Evolutionary conservation across 2,888 invertebrate species (phyloP), one percentile per base, ranked within the genome.

Genomic region (Lycophotia porphyrea): DNA sequence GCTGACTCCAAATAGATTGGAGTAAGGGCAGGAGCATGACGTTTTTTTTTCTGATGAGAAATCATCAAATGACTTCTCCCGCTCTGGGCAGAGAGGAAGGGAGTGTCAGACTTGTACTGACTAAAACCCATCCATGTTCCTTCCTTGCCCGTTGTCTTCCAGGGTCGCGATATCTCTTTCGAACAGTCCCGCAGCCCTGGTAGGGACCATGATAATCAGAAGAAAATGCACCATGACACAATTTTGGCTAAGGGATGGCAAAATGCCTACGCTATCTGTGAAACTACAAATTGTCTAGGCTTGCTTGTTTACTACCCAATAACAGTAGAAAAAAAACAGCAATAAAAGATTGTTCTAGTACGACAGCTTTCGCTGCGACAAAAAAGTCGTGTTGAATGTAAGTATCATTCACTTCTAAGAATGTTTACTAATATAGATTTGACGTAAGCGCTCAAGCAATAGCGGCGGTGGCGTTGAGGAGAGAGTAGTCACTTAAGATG

Each of bases 401-500:
- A 47, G 73, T 80, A 74, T 80, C 71, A 74, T 74, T 71, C 18
- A n/a, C 2, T 88, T 87, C 87, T 84, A 13, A 74, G 86, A 87
- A 87, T 58, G 81, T 82, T 64, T 78, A 81, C 82, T 78, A 78
- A 82, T 84, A 87, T 86, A 87, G 84, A 71, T 79, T 84, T 87
- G 88, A 88, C 87, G 88, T 86, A 86, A 89, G 83, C 76, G 73
- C 34, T 39, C 71, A 42, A 72, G 82, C 76, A 73, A 81, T 80
- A 76, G 82, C 80, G 67, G 69, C 74, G 34, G 36, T 63, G 80
- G 70, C 71, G 71, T 74, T 64, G 73, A 85, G 86, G 93, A 92
- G 94, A 94, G 94, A 94, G 94, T 91, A 86, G 86, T 87, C 85
- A 88, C 87, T 91, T 90, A 89, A 88, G 89, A 93, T 91, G 91